Evolutionary conservation across 2,888 invertebrate species (phyloP).

Genomic region (Acrobasis consociella): DNA sequence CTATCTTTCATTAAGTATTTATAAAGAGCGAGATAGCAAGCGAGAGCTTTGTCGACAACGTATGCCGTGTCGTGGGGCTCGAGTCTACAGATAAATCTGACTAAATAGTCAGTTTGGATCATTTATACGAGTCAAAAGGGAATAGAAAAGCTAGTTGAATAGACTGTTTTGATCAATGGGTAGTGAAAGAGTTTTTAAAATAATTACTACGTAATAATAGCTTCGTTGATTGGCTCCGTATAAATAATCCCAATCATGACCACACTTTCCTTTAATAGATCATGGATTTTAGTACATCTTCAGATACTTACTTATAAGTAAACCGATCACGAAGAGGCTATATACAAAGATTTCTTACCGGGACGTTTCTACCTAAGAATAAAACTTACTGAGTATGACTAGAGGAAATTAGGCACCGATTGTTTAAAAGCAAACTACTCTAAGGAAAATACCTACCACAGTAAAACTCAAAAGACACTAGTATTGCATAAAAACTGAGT

Average conservation of each 20-base stretch:
- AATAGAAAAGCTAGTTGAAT: no score
- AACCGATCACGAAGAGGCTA: constrained; percentile 37
- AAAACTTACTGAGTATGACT: constrained; percentile 34
- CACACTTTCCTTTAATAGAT: background rate
- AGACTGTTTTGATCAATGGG: no score
- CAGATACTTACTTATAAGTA: constrained; percentile 15
- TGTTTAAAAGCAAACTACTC: constrained; percentile 65
- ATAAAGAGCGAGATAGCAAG: no score
- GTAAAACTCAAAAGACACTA: constrained; percentile 33
- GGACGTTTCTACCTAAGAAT: constrained; percentile 31
- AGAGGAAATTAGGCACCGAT: constrained; percentile 66
- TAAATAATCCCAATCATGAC: background rate
- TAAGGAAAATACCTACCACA: constrained; percentile 44
- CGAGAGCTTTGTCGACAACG: no score
- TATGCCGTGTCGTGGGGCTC: no score
- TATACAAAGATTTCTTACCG: constrained; percentile 45
- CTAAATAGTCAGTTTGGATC: no score
- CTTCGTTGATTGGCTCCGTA: background rate
- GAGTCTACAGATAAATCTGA: no score
- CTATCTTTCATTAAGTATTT: no score
- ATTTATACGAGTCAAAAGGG: no score
- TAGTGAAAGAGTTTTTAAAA: no score
- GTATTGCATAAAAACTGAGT: constrained; percentile 36
- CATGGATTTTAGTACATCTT: constrained; percentile 1
- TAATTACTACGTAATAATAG: no score